Percentiles rank a stretch among this genome's conserved stretches.
These are phyloP conservation scores for Pentalonia nigronervosa DNA, from an alignment of 1,140 invertebrate genomes.

Conservation along the genomic window DNA sequence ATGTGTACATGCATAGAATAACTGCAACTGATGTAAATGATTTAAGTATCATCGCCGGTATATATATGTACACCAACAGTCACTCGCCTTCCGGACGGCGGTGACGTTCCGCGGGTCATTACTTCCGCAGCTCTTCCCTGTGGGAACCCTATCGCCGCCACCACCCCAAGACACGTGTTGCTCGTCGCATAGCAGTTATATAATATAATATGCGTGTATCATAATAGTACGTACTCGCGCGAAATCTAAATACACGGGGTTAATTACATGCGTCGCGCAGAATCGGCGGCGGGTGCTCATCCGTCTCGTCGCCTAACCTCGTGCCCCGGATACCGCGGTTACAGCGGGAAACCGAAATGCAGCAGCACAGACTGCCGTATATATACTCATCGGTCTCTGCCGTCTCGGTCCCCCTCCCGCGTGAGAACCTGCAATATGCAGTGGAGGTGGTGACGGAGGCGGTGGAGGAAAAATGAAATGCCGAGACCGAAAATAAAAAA, in stretches of 20 bases:
- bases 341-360: too few relatives aligned
- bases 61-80: neutral
- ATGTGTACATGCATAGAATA: too few relatives aligned
- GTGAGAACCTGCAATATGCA: neutral
- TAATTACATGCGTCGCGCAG: neutral
- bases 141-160: neutral
- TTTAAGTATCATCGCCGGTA: neutral
- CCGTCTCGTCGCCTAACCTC: constrained; percentile 9
- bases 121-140: neutral
- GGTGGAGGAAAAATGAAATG: neutral
- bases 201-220: too few relatives aligned
- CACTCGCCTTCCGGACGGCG: neutral
- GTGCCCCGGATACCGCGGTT: constrained; percentile 22
- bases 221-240: neutral
- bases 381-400: neutral
- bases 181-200: neutral
- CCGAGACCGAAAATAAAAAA: neutral
- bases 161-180: neutral
- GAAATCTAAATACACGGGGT: neutral
- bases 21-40: neutral
- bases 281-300: neutral
- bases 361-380: neutral
- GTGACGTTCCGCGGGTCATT: neutral
- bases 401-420: neutral
- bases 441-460: neutral